These are phyloP conservation scores for Rapana venosa DNA, from an alignment of 2,888 invertebrate species.

Conservation along the genomic window DNA sequence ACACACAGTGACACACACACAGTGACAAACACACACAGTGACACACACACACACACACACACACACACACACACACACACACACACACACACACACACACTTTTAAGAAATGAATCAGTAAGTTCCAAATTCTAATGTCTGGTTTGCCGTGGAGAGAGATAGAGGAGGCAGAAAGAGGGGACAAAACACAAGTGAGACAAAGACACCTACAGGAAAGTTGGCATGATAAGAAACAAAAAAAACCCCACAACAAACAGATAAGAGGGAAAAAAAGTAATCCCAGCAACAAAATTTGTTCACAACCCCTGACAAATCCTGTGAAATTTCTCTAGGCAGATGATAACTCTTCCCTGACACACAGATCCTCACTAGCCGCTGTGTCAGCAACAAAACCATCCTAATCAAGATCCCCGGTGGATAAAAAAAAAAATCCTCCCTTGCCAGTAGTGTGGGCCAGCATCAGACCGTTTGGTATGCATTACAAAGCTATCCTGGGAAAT, in stretches of 20 bases:
- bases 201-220: background rate
- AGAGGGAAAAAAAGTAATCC: background rate
- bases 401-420: too few relatives aligned
- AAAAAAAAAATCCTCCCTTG: too few relatives aligned
- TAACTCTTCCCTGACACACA: too few relatives aligned
- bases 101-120: background rate
- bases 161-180: background rate
- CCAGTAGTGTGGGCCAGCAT: too few relatives aligned
- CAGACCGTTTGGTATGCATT: too few relatives aligned
- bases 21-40: background rate
- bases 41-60: conserved; percentile 6
- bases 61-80: conserved; percentile 5
- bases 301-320: too few relatives aligned
- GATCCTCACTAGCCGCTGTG: too few relatives aligned
- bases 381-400: too few relatives aligned
- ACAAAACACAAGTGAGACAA: background rate
- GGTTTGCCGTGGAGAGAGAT: background rate
- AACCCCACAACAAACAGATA: background rate
- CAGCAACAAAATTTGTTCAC: background rate
- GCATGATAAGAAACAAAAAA: background rate
- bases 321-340: too few relatives aligned
- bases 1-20: background rate
- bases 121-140: background rate
- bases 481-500: too few relatives aligned
- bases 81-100: conserved; percentile 3